Conservation (phyloP, 1,140 invertebrate species). For the Caenorhabditis tropicalis region DNA sequence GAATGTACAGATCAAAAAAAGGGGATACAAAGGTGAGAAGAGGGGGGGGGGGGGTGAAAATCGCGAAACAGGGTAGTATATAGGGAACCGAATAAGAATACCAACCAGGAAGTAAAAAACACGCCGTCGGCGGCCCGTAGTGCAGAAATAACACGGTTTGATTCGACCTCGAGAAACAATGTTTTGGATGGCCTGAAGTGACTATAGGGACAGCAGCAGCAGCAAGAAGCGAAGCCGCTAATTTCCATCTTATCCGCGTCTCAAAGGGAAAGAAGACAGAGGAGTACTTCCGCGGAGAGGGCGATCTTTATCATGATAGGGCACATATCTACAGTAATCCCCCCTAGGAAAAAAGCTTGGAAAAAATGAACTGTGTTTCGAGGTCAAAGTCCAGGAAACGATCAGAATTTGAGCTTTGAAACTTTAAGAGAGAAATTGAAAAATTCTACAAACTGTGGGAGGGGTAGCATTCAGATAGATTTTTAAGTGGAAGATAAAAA, state of each 20-base stretch:
- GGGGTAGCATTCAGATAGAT: background rate
- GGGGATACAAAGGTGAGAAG: background rate
- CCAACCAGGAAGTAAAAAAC: constrained; percentile 29
- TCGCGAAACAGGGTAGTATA: background rate
- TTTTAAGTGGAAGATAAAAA: background rate
- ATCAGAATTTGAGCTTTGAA: background rate
- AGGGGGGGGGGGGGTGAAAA: background rate
- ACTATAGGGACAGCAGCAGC: background rate
- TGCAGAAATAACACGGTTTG: constrained; percentile 38
- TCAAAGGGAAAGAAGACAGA: background rate
- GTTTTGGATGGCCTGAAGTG: constrained; percentile 5
- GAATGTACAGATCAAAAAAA: background rate
- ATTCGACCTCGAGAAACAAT: constrained; percentile 33
- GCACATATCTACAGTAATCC: constrained; percentile 5
- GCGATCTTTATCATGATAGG: constrained; percentile 4
- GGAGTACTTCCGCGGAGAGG: constrained; percentile 1
- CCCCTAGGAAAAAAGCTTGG: background rate
- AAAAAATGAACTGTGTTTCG: background rate
- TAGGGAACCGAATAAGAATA: constrained; percentile 17
- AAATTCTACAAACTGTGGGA: background rate
- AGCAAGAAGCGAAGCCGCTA: constrained; percentile 24
- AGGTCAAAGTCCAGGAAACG: background rate
- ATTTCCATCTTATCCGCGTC: constrained; percentile 14
- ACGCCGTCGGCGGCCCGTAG: background rate
- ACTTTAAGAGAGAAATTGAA: background rate